Evolutionary conservation across 1,140 invertebrate species (phyloP).

Genomic region (Homalodisca vitripennis): DNA sequence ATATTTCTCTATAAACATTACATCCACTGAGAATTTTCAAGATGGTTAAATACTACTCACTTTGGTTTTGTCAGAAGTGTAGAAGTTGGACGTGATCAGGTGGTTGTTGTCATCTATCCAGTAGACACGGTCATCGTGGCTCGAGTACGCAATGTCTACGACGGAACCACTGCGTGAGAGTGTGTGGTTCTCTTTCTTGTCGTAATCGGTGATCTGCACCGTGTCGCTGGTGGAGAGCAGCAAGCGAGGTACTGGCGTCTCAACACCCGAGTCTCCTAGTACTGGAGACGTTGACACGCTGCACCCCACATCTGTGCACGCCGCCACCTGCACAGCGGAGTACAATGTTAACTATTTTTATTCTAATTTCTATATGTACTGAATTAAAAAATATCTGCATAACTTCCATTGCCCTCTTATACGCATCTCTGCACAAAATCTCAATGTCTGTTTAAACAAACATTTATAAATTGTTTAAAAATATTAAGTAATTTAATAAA

Average conservation of each 20-base stretch:
- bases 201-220: conserved; percentile 71
- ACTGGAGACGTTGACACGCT: conserved; percentile 64
- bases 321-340: conserved; percentile 74
- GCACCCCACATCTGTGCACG: conserved; percentile 71
- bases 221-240: conserved; percentile 69
- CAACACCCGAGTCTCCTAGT: conserved; percentile 59
- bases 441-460: no score
- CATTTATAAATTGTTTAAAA: no score
- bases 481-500: no score
- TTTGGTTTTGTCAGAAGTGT: conserved; percentile 56
- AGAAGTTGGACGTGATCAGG: conserved; percentile 63
- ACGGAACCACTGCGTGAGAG: conserved; percentile 54
- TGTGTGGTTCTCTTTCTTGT: conserved; percentile 52
- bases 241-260: conserved; percentile 74
- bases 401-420: no score
- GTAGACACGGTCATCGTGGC: conserved; percentile 57
- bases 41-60: conserved; percentile 36
- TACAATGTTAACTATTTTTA: no score
- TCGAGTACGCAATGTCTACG: conserved; percentile 59
- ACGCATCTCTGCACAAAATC: no score
- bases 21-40: no score
- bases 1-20: not conserved
- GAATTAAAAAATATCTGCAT: no score
- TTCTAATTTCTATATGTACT: no score
- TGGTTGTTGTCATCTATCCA: conserved; percentile 84